These are phyloP conservation scores for Rhipidura dahli DNA, from an alignment of 2,113 vertebrate genomes.

Conservation along the genomic window DNA sequence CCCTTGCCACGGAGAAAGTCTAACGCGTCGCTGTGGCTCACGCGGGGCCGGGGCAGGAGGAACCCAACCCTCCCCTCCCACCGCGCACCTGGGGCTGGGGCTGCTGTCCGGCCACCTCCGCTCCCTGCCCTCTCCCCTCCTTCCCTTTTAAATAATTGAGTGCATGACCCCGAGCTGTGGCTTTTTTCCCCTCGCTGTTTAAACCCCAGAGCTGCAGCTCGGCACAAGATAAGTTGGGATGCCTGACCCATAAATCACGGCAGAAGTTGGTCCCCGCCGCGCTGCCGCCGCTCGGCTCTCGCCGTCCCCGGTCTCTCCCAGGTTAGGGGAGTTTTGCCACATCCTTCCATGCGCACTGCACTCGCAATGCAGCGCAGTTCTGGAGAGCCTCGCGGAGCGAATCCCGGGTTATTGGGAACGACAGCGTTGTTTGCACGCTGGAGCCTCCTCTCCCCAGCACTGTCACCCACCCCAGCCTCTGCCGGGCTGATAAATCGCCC, in stretches of 20 bases:
- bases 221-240: background rate
- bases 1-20: background rate
- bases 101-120: background rate
- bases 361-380: slow-evolving; percentile 46
- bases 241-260: background rate
- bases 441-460: background rate
- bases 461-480: background rate
- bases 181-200: background rate
- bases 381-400: slow-evolving; percentile 35
- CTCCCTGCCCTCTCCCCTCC: background rate
- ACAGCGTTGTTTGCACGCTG: background rate
- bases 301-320: background rate
- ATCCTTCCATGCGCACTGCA: slow-evolving; percentile 55
- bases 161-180: background rate
- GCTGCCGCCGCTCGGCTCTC: background rate
- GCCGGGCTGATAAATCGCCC: slow-evolving; percentile 21
- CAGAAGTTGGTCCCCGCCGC: slow-evolving; percentile 39
- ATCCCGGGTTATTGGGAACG: background rate
- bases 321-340: slow-evolving; percentile 27
- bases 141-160: background rate
- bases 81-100: background rate
- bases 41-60: background rate
- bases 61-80: background rate
- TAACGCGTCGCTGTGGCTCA: background rate
- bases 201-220: background rate